phyloP scores from a whole-genome alignment of 2,888 invertebrate genomes.

The Deroplatys truncata region DNA sequence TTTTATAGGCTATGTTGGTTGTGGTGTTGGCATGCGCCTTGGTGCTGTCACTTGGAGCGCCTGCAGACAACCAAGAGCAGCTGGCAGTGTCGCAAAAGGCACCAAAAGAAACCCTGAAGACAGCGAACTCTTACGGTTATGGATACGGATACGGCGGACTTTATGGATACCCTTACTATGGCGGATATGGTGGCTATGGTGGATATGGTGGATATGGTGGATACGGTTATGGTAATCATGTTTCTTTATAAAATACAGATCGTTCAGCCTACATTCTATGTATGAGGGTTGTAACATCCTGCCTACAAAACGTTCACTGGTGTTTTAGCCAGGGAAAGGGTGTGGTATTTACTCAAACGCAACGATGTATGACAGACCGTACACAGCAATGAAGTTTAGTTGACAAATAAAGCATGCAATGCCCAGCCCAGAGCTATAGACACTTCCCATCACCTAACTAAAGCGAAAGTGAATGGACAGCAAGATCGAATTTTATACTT shows the following conservation, averaged over 20 bases:
- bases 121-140: slow-evolving; percentile 19
- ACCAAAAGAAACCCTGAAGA: slow-evolving; percentile 16
- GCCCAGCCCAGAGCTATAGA: too few relatives aligned
- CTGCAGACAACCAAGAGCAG: background rate
- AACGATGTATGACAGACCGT: too few relatives aligned
- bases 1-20: background rate
- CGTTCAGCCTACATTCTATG: too few relatives aligned
- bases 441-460: too few relatives aligned
- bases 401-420: too few relatives aligned
- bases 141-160: slow-evolving; percentile 9
- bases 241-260: background rate
- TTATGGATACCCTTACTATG: background rate
- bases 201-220: slow-evolving; percentile 11
- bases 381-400: too few relatives aligned
- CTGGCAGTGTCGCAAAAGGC: background rate
- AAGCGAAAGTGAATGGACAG: too few relatives aligned
- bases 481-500: too few relatives aligned
- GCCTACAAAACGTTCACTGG: too few relatives aligned
- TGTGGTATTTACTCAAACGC: background rate
- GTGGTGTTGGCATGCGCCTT: background rate
- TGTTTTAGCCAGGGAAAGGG: background rate
- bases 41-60: background rate
- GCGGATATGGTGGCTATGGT: background rate
- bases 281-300: too few relatives aligned
- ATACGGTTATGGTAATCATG: background rate